A percentile compares a stretch with the other conserved stretches of the same genome.
These are phyloP conservation scores for Apis florea DNA, from an alignment of 1,140 invertebrate species.

Conservation along the genomic window DNA sequence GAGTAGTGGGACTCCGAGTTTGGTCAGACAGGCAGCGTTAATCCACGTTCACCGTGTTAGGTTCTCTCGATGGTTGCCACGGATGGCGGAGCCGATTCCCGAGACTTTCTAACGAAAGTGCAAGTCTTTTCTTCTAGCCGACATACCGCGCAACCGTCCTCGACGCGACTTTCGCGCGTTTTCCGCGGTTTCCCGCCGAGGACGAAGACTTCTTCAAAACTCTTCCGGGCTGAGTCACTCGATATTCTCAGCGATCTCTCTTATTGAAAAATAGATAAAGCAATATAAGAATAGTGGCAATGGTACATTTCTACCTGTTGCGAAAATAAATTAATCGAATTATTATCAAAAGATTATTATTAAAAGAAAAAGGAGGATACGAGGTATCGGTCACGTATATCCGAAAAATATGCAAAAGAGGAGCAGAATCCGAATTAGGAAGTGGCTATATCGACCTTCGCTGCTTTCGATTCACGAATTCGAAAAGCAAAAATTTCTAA, in stretches of 20 bases:
- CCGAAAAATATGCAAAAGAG: not conserved
- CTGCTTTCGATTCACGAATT: slow-evolving; percentile 34
- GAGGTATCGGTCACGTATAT: no score
- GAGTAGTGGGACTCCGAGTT: slow-evolving; percentile 56
- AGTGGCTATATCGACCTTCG: slow-evolving; percentile 6
- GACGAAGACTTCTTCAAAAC: slow-evolving; percentile 47
- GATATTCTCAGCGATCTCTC: not conserved
- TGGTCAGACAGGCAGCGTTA: slow-evolving; percentile 53
- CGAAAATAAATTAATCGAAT: no score
- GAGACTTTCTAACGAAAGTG: slow-evolving; percentile 80
- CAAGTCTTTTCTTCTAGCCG: slow-evolving; percentile 77
- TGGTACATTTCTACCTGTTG: not conserved
- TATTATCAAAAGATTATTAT: no score
- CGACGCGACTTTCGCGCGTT: slow-evolving; percentile 68
- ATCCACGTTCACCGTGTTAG: slow-evolving; percentile 49
- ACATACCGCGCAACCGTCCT: slow-evolving; percentile 71
- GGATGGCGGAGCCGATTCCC: slow-evolving; percentile 75
- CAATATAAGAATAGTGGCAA: not conserved
- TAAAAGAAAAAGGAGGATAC: no score
- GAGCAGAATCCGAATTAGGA: slow-evolving; percentile 10
- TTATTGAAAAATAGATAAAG: not conserved
- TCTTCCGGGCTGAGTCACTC: slow-evolving; percentile 55
- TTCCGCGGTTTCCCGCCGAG: slow-evolving; percentile 74
- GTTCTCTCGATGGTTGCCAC: slow-evolving; percentile 60
- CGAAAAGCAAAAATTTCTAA: slow-evolving; percentile 54